Evolutionary conservation across 2,888 invertebrate species (phyloP).

Genomic region (Trimorus sp.): DNA sequence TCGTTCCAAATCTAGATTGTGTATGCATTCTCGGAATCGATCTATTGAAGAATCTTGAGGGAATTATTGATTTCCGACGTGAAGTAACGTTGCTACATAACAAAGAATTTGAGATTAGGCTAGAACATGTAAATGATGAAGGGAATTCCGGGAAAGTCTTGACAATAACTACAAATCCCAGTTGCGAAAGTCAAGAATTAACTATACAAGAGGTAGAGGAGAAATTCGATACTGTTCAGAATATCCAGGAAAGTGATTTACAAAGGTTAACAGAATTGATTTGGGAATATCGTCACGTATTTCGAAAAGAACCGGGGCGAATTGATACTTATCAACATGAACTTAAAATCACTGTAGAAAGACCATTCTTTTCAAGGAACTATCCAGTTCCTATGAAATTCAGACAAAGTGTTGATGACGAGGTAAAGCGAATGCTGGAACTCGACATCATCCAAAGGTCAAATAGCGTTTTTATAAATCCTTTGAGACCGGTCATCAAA

Average conservation of each 20-base stretch:
- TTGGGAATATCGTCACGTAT: neutral
- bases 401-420: neutral
- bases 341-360: neutral
- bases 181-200: too few species aligned
- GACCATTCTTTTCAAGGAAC: neutral
- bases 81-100: neutral
- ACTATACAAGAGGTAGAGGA: too few species aligned
- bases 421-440: neutral
- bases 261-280: neutral
- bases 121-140: neutral
- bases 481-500: too few species aligned
- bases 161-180: neutral
- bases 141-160: too few species aligned
- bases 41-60: neutral
- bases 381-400: neutral
- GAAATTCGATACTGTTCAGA: too few species aligned
- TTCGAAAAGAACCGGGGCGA: neutral
- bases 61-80: neutral
- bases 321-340: too few species aligned
- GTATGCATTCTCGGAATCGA: constrained; percentile 6
- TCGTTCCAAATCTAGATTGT: constrained; percentile 1
- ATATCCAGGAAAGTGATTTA: neutral
- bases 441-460: too few species aligned
- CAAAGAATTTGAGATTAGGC: neutral
- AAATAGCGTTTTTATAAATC: too few species aligned